phyloP scores from a whole-genome alignment of 2,888 invertebrate genomes.

The Mycogona germanica region DNA sequence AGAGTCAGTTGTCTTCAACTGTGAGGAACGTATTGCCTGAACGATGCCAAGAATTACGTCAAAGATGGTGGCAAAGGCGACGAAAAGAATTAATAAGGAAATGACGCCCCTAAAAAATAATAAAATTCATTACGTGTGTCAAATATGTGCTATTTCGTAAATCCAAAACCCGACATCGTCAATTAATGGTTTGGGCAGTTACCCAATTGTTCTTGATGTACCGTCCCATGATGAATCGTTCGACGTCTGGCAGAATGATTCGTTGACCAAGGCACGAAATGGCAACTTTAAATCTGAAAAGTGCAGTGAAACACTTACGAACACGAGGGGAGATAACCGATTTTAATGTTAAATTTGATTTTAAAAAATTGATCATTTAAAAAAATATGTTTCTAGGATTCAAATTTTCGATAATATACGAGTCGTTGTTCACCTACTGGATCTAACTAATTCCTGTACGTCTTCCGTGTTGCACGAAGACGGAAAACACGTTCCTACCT shows the following conservation, averaged over 20 bases:
- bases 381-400: too few species aligned
- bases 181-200: neutral
- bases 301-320: too few species aligned
- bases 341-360: too few species aligned
- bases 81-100: neutral
- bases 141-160: neutral
- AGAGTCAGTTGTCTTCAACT: too few species aligned
- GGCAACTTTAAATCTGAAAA: too few species aligned
- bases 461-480: conserved; percentile 2
- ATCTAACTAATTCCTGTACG: neutral
- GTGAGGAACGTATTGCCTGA: too few species aligned
- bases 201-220: neutral
- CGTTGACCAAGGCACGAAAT: conserved; percentile 5
- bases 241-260: conserved; percentile 5
- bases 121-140: neutral
- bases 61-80: neutral
- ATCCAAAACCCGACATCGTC: neutral
- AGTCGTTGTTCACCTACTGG: too few species aligned
- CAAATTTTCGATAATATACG: too few species aligned
- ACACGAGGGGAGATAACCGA: too few species aligned
- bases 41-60: neutral
- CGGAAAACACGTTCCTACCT: conserved; percentile 6
- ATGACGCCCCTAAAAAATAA: neutral
- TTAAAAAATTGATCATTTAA: too few species aligned
- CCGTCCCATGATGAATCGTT: neutral